Evolutionary conservation across 64 coral and sea anemone genomes (phyloP), one percentile per base, ranked within the genome.

Genomic region (Porites lutea): DNA sequence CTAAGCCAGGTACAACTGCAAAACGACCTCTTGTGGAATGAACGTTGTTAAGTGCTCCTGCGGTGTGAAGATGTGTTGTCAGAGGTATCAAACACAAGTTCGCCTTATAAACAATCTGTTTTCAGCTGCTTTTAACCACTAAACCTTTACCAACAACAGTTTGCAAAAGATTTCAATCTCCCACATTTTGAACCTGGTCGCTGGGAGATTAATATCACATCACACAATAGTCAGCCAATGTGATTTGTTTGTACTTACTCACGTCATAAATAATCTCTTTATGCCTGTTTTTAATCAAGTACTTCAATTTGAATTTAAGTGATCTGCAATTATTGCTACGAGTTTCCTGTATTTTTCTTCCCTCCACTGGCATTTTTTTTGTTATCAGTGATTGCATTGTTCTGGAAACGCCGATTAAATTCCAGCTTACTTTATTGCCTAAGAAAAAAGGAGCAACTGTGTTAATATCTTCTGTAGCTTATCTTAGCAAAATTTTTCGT

Each of bases 41-140:
- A 52, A 21, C 18, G 63, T 68, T 19, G 62, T 52, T 43, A 12
- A 80, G 55, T 80, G 78, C 45, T 69, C 22, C 15, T 45, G 81
- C 48, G 45, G 52, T 12, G 81, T 50, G 52, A 52, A 37, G 27
- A 37, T 37, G 27, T 84, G 63, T 84, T 84, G 16, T 67, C 7
- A 52, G 16, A 52, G 59, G 69, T 63, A 84, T 80, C n/a, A 48
- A 67, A 43, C 7, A 51, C 48, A 84, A 84, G 55, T 84, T 52
- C 46, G 67, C 67, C 65, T 68, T 84, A 68, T 84, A 84, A 84
- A 84, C 62, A 83, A 83, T 84, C 64, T 69, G 81, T 20, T 84
- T 69, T 84, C 81, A 84, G 45, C 81, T 84, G 61, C n/a, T 44
- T 49, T 67, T 84, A 46, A 84, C 81, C 81, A 69, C 81, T 84